Conservation (phyloP, 2,113 vertebrate species). For the Gymnarchus niloticus region DNA sequence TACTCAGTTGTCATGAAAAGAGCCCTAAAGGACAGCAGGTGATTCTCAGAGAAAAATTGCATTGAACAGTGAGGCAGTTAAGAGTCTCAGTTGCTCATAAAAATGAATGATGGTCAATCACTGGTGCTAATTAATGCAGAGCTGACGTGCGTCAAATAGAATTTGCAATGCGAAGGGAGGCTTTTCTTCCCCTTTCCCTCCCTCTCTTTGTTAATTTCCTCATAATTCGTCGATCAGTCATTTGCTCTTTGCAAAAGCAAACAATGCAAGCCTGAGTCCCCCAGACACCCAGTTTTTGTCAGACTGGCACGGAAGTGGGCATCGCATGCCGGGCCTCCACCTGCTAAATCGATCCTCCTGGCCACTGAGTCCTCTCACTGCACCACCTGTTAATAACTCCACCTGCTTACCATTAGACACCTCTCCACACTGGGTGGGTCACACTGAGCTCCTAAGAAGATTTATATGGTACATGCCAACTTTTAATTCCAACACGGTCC, state of each 20-base stretch:
- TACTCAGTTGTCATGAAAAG: constrained; percentile 19
- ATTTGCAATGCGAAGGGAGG: not conserved
- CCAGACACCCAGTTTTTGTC: not conserved
- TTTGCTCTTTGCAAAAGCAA: not conserved
- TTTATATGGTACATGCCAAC: not conserved
- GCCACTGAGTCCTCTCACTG: not conserved
- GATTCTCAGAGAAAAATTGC: constrained; percentile 25
- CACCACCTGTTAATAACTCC: not conserved
- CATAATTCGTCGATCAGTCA: not conserved
- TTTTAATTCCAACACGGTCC: not conserved
- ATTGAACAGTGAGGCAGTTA: constrained; percentile 10
- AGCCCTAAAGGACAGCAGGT: constrained; percentile 11
- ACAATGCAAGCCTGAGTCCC: not conserved
- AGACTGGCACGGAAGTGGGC: not conserved
- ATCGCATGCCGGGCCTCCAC: not conserved
- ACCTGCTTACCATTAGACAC: not conserved
- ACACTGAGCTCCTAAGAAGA: not conserved
- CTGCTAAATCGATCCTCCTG: not conserved
- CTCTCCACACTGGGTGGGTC: not conserved
- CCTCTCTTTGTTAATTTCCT: not conserved
- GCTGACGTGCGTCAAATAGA: not conserved
- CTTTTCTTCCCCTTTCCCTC: not conserved
- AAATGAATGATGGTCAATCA: not conserved
- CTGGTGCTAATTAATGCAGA: not conserved
- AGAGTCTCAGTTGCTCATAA: constrained; percentile 16